Base-by-base conservation (phyloP, 2,888 invertebrate genomes). In the Amphipoea lucens region DNA sequence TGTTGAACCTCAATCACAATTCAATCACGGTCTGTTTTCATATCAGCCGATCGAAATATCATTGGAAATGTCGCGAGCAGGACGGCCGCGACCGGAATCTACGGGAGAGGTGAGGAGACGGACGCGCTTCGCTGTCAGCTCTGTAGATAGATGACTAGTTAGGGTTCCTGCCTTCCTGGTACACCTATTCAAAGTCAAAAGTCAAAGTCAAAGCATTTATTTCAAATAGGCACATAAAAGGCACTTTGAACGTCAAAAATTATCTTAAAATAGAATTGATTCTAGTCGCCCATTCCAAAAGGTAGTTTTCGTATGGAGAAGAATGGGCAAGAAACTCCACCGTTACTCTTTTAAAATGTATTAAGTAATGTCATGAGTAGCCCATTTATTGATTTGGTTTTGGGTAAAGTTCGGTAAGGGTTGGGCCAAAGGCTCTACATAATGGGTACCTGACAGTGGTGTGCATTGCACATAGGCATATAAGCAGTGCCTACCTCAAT, bases 11-110 rank as follows among this genome's bases (percentile, higher is more conserved):
- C 94, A 92, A 94, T 95, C 94, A 93, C 92, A 90, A 94, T 93
- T 94, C 94, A 94, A 94, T 95, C 94, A 92, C 90, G 90, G 87
- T 84, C 91, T 93, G 93, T 93, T 94, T 94, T 93, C 94, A 93
- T 94, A 94, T 93, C 93, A 90, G 89, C 87, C 91, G 92, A 93
- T 93, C 92, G 93, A 93, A 94, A 93, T 93, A 93, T 94, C 94
- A 93, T 93, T 91, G 90, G 90, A 90, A 92, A 94, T 91, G 94
- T 94, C 94, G 93, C 89, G 90, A 88, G 77, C 94, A 94, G 93
- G 86, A 79, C 89, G 90, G 23, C 66, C 48, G 72, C 76, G 63
- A 57, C 65, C 69, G 63, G 62, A 63, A 85, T 81, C 78, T 83
- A 90, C 83, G 81, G 80, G 17, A 2, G 5, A 4, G 4, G 11